Conservation (phyloP, 2,113 vertebrate genomes). For the Trematomus loennbergii region DNA sequence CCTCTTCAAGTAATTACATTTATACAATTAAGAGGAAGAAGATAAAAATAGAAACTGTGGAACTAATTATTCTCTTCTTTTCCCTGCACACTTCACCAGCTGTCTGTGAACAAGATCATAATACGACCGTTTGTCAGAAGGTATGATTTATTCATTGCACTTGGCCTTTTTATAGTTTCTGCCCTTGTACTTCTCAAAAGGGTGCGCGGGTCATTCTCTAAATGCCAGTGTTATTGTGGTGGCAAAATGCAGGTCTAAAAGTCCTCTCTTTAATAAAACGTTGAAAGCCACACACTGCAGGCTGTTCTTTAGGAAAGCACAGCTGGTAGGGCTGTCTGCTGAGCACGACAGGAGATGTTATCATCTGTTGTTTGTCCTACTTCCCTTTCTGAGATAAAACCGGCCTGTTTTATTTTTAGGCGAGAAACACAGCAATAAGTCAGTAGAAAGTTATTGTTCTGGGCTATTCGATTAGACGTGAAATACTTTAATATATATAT, state of each 20-base stretch:
- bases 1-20: slow-evolving; percentile 29
- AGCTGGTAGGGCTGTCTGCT: background rate
- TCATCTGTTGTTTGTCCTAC: slow-evolving; percentile 44
- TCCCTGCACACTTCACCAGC: slow-evolving; percentile 4
- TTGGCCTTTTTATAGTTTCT: slow-evolving; percentile 42
- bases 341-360: slow-evolving; percentile 3
- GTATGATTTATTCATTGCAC: slow-evolving; percentile 53
- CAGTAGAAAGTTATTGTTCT: background rate
- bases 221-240: background rate
- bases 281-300: background rate
- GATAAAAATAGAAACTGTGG: slow-evolving; percentile 35
- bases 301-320: background rate
- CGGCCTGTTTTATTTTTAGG: background rate
- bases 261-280: background rate
- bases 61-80: slow-evolving; percentile 27
- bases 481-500: background rate
- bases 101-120: background rate
- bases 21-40: slow-evolving; percentile 18
- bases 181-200: background rate
- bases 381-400: background rate
- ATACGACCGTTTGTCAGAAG: slow-evolving; percentile 13
- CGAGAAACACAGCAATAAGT: background rate
- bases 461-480: background rate
- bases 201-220: background rate
- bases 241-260: background rate